Evolutionary conservation across 2,888 invertebrate genomes (phyloP).

Genomic region (Chesias legatella): DNA sequence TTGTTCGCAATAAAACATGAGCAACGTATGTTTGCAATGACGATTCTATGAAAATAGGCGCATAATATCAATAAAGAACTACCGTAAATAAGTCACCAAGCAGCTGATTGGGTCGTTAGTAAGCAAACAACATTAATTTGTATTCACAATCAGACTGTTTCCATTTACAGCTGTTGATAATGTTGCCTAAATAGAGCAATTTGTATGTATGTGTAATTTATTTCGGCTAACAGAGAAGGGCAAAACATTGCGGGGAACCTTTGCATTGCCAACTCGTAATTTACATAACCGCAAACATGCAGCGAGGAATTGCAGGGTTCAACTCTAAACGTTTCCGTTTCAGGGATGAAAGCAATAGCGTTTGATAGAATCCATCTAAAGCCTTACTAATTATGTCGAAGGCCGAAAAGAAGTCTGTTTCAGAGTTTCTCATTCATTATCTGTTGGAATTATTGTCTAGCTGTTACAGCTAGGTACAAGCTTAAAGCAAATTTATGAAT

Average conservation of each 20-base stretch:
- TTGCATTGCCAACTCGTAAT: constrained; percentile 34
- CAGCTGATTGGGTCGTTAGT: constrained; percentile 28
- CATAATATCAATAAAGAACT: constrained; percentile 18
- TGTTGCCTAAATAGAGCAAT: constrained; percentile 25
- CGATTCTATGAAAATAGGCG: not conserved
- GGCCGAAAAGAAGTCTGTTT: too few relatives aligned
- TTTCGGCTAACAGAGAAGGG: constrained; percentile 20
- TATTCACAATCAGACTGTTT: constrained; percentile 28
- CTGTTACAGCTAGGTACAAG: not conserved
- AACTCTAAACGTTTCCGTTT: constrained; percentile 5
- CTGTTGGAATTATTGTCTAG: too few relatives aligned
- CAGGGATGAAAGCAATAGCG: constrained; percentile 7
- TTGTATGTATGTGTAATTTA: constrained; percentile 21
- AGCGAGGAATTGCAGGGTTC: constrained; percentile 24
- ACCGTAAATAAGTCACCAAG: constrained; percentile 8
- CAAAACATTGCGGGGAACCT: constrained; percentile 42
- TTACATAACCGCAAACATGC: constrained; percentile 40
- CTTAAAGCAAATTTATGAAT: constrained; percentile 18
- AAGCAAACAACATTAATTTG: constrained; percentile 33
- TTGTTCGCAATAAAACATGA: too few relatives aligned
- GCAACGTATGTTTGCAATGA: too few relatives aligned
- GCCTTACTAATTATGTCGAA: too few relatives aligned
- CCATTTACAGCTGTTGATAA: constrained; percentile 22
- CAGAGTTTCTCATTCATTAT: not conserved
- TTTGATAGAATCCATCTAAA: not conserved